Evolutionary conservation across 2,797 vertebrate species (phyloP), one percentile per base, ranked within the genome.

Genomic region (Pagetopsis macropterus): DNA sequence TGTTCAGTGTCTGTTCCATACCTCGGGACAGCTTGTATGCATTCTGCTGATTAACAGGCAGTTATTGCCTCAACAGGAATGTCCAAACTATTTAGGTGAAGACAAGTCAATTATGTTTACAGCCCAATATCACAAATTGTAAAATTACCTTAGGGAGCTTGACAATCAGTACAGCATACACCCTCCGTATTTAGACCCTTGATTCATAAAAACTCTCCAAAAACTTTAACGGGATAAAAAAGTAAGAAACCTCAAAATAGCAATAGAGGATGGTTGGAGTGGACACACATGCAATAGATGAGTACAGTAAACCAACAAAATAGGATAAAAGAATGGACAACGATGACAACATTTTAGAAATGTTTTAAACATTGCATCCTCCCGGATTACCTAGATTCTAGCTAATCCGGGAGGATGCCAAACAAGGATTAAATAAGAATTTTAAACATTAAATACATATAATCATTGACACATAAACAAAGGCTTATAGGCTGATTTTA

Each of bases 81-180:
- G 7, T 31, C 3, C 2, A 49, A 51, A 52, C 11, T 16, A 44
- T 9, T n/a, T 62, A 37, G 33, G 33, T 37, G 3, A 62, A 62
- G 60, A 33, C 16, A 33, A 62, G 23, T 48, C 5, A 13, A 37
- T 62, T 62, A 55, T 55, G 31, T 61, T n/a, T 60, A 60, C 4
- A 49, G 17, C 45, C 3, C 16, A n/a, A n/a, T n/a, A 48, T 33
- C 17, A 48, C 12, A 33, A 49, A 62, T 33, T 7, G 33, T 12
- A 33, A 49, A 62, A 46, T n/a, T 1, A 17, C 0, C 27, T 31
- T 11, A 46, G 23, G 43, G 5, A 17, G 27, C 14, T 50, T 63
- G 19, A 50, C 14, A 21, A 64, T 50, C n/a, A 40, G n/a, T 48
- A 40, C n/a, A 63, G 7, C 17, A 40, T 63, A 16, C 45, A n/a